phyloP scores from a whole-genome alignment of 2,888 invertebrate genomes.

The Lasioglossum oenotherae region DNA sequence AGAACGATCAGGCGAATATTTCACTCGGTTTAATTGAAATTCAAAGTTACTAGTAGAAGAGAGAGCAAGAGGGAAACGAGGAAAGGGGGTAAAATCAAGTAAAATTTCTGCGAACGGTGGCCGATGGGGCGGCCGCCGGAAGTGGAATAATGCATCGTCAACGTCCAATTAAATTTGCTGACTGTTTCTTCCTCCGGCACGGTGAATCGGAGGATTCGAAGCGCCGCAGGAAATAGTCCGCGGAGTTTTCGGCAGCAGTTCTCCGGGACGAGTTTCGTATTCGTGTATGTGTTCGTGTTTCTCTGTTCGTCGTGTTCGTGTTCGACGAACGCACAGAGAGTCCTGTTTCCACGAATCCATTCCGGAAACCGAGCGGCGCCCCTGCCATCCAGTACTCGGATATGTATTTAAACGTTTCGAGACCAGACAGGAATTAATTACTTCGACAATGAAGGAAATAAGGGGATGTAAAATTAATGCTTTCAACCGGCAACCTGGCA shows the following conservation, averaged over 20 bases:
- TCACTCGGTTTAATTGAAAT: constrained; percentile 29
- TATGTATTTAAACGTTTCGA: constrained; percentile 18
- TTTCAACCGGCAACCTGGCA: not conserved
- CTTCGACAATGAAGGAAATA: not conserved
- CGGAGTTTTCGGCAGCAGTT: constrained; percentile 26
- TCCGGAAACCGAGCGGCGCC: not conserved
- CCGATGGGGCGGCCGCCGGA: not conserved
- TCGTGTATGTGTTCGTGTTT: not conserved
- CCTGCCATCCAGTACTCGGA: not conserved
- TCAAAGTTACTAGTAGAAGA: constrained; percentile 8
- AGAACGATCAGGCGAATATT: constrained; percentile 2
- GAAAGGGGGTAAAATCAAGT: not conserved
- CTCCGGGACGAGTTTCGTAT: not conserved
- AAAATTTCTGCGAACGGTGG: constrained; percentile 18
- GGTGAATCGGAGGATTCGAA: constrained; percentile 4
- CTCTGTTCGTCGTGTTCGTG: not conserved
- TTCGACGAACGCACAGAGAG: not conserved
- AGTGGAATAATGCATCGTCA: constrained; percentile 53
- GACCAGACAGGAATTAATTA: not conserved
- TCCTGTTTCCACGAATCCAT: constrained; percentile 8
- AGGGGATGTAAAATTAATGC: not conserved
- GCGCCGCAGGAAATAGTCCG: constrained; percentile 35
- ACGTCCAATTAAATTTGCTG: constrained; percentile 55
- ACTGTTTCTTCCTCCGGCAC: constrained; percentile 41
- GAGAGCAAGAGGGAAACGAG: not conserved